Conservation (phyloP, 2,888 invertebrate species). For the Sepioteuthis lessoniana region DNA sequence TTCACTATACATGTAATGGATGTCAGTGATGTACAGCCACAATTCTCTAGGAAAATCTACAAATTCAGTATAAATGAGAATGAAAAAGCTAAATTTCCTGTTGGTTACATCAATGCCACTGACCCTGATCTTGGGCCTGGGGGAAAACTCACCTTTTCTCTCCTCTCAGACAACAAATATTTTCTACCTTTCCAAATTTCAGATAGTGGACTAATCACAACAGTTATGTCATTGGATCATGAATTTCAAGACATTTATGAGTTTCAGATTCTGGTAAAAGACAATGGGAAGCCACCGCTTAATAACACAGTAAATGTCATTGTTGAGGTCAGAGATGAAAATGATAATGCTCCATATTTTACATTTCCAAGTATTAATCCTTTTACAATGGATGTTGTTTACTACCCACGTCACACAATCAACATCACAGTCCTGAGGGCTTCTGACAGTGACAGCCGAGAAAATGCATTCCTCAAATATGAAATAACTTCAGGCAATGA, state of each 20-base stretch:
- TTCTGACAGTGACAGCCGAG: background rate
- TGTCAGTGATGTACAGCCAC: background rate
- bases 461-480: background rate
- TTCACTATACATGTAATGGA: background rate
- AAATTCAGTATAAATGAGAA: background rate
- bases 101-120: background rate
- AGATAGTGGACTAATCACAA: background rate
- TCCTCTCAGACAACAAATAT: background rate
- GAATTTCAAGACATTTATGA: constrained; percentile 23
- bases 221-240: background rate
- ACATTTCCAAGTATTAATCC: background rate
- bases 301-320: background rate
- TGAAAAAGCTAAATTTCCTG: background rate
- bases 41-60: background rate
- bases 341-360: background rate
- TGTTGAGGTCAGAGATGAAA: background rate
- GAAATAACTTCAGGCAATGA: constrained; percentile 23
- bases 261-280: constrained; percentile 33
- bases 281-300: background rate
- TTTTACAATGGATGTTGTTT: background rate
- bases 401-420: background rate
- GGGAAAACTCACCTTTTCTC: constrained; percentile 16
- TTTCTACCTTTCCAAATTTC: background rate
- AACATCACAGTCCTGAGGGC: constrained; percentile 17
- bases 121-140: constrained; percentile 8